Base-by-base conservation (phyloP, 2,888 invertebrate species). In the Lasioglossum morio region DNA sequence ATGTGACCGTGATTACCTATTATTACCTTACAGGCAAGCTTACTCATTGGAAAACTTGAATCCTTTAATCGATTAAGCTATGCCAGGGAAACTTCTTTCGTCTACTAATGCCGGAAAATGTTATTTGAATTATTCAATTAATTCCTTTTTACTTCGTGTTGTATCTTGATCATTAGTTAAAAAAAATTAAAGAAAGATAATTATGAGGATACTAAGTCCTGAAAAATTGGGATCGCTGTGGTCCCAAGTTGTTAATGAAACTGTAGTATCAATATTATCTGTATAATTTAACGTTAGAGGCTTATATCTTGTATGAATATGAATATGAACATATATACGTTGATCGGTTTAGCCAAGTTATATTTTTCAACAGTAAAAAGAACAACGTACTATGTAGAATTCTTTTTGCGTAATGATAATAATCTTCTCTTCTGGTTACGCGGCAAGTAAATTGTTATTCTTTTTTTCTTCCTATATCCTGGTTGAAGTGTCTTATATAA, bases 241-340 rank as follows among this genome's bases (percentile, higher is more conserved):
- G 14, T 86, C 34, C 74, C 53, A 30, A 57, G 77, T 83, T 76
- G 80, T 83, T 79, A 2, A 75, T 60, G 7, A 77, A 70, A 66
- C 23, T 79, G n/a, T 63, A 73, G 76, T 78, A 85, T 81, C 34
- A 27, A 85, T 85, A 85, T 78, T 76, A 60, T 86, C 74, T 79
- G 66, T 72, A 75, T 57, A 85, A 70, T 72, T 66, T 84, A 85
- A 79, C 30, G 34, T 78, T 86, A 79, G 48, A 86, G 60, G 69
- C 80, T 80, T 83, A 76, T 87, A 77, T 87, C 85, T 53, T 85
- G 79, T 84, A 81, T 53, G 73, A 60, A 81, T 84, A 81, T 66
- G 63, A 60, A 66, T 83, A 57, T 66, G 72, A n/a, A n/a, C n/a
- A n/a, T 79, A 74, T 34, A n/a, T 81, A 77, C 37, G 60, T 87